These are phyloP conservation scores for Acromyrmex heyeri DNA, from an alignment of 1,140 invertebrate species.

Conservation along the genomic window DNA sequence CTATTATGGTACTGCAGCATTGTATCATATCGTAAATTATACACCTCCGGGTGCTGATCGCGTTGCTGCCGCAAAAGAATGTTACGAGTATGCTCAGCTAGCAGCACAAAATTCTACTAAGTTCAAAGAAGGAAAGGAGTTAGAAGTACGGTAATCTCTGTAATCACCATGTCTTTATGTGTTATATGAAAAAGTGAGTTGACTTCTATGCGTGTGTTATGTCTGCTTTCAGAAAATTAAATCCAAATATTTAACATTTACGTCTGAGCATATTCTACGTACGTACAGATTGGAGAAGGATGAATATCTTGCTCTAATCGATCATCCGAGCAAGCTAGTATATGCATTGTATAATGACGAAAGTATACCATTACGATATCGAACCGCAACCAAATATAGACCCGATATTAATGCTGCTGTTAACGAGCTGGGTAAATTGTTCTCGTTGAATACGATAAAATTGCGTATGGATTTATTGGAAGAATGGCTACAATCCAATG, in stretches of 20 bases:
- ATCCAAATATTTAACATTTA: conserved; percentile 82
- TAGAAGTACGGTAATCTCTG: conserved; percentile 61
- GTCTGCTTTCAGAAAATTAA: conserved; percentile 77
- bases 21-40: conserved; percentile 85
- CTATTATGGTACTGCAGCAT: conserved; percentile 80
- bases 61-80: conserved; percentile 83
- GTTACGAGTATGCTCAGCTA: conserved; percentile 79
- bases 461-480: conserved; percentile 80
- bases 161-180: not conserved
- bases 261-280: conserved; percentile 82
- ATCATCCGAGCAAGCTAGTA: conserved; percentile 80
- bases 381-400: conserved; percentile 66
- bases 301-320: conserved; percentile 80
- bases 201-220: not conserved
- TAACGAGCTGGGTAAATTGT: conserved; percentile 77
- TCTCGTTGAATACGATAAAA: conserved; percentile 78
- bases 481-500: conserved; percentile 82
- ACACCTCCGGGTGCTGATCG: conserved; percentile 84
- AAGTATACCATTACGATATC: conserved; percentile 81
- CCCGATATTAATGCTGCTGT: conserved; percentile 85
- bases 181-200: conserved; percentile 28
- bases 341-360: conserved; percentile 83
- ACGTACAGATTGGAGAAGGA: conserved; percentile 80
- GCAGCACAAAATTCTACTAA: conserved; percentile 45
- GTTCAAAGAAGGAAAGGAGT: conserved; percentile 66